Percentiles rank a stretch among this genome's conserved stretches.
These are phyloP conservation scores for Polypedilum vanderplanki DNA, from an alignment of 1,140 invertebrate species.

Conservation along the genomic window DNA sequence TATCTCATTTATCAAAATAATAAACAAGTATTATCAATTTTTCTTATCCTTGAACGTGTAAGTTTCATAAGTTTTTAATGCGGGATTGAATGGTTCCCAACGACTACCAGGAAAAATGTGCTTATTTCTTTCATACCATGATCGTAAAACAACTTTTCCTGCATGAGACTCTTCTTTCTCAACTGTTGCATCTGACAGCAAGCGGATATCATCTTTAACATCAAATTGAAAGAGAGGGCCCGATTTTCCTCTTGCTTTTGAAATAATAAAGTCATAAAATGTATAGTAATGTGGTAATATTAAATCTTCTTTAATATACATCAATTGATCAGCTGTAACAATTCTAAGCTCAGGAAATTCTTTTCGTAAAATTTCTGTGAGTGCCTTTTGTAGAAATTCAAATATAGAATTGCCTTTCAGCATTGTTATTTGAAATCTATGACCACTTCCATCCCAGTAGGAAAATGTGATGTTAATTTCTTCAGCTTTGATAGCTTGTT, in stretches of 20 bases:
- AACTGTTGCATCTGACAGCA: constrained; percentile 89
- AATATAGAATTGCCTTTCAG: constrained; percentile 98
- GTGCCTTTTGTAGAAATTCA: constrained; percentile 88
- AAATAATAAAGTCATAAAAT: constrained; percentile 99
- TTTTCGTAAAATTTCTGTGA: constrained; percentile 79
- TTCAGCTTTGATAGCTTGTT: constrained; percentile 94
- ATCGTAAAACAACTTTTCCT: constrained; percentile 87
- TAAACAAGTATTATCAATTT: not conserved
- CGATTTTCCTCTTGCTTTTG: constrained; percentile 96
- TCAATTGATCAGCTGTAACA: constrained; percentile 94
- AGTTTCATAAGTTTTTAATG: constrained; percentile 94
- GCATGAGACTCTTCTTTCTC: constrained; percentile 98
- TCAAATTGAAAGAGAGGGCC: constrained; percentile 97
- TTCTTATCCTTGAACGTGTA: constrained; percentile 68
- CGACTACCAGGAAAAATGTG: constrained; percentile 98
- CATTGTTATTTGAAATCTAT: constrained; percentile 83
- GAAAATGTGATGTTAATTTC: constrained; percentile 99
- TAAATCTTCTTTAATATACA: constrained; percentile 99
- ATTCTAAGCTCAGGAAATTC: constrained; percentile 97
- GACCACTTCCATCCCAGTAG: constrained; percentile 99
- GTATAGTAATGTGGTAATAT: constrained; percentile 98
- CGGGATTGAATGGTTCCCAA: constrained; percentile 99
- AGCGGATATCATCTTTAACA: constrained; percentile 90
- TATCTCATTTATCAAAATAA: not conserved
- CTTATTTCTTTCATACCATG: constrained; percentile 98